A percentile compares a stretch with the other conserved stretches of the same genome.
Conservation (phyloP, 2,113 vertebrate species). For the Etia nguti region DNA sequence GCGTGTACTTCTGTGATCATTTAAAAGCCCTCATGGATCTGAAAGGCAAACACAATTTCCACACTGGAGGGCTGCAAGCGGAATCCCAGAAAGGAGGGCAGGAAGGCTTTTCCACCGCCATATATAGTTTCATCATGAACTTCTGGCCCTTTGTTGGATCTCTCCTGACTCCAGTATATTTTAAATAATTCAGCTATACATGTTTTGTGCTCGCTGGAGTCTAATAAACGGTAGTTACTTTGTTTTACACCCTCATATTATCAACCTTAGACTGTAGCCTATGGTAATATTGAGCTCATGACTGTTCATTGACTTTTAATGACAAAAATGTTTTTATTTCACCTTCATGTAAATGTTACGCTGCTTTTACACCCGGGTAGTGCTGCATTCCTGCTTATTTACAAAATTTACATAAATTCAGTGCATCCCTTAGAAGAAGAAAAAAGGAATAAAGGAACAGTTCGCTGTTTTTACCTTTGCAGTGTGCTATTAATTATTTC, state of each 20-base stretch:
- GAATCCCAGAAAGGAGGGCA: not conserved
- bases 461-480: accelerated
- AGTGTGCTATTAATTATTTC: not conserved
- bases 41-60: conserved; percentile 13
- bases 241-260: not conserved
- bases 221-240: not conserved
- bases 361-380: not conserved
- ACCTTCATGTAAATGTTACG: too few species aligned
- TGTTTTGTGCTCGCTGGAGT: not conserved
- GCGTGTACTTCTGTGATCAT: conserved; percentile 1
- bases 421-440: not conserved
- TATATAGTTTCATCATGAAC: not conserved
- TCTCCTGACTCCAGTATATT: not conserved
- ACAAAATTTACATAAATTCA: not conserved
- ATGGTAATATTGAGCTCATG: not conserved
- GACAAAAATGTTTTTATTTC: not conserved
- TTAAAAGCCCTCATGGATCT: not conserved
- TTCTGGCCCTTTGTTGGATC: not conserved
- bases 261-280: not conserved
- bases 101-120: not conserved
- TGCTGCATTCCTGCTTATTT: not conserved
- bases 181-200: not conserved
- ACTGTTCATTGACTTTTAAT: not conserved
- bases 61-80: not conserved
- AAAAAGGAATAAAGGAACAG: not conserved